These are phyloP conservation scores for Rhea pennata DNA, from an alignment of 2,113 vertebrate species.

Conservation along the genomic window DNA sequence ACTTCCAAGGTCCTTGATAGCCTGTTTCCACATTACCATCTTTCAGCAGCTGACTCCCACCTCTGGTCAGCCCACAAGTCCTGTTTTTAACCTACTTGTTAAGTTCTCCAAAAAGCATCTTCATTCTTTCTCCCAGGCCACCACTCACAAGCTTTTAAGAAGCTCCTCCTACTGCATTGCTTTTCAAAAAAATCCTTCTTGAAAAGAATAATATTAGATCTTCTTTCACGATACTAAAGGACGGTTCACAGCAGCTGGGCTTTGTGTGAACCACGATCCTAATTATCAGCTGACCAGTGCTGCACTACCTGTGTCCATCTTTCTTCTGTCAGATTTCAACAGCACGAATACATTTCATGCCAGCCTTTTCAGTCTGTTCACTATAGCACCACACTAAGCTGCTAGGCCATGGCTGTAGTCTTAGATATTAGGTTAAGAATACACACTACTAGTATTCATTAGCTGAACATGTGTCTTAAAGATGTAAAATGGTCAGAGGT, in stretches of 20 bases:
- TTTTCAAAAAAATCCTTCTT: neutral
- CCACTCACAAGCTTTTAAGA: neutral
- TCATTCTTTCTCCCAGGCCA: neutral
- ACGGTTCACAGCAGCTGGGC: neutral
- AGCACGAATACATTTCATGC: neutral
- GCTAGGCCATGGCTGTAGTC: neutral
- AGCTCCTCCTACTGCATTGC: neutral
- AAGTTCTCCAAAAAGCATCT: neutral
- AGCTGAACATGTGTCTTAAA: neutral
- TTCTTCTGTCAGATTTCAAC: neutral
- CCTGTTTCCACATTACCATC: neutral
- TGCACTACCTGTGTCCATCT: fast-evolving
- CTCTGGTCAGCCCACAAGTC: neutral
- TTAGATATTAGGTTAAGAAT: neutral
- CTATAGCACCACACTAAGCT: neutral
- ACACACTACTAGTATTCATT: neutral
- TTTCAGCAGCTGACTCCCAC: neutral
- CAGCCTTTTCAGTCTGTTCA: neutral
- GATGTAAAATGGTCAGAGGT: neutral
- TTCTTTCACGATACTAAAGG: neutral
- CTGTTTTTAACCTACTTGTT: neutral
- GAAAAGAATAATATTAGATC: neutral
- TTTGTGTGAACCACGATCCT: neutral
- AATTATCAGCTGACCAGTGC: neutral
- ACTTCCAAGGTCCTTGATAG: neutral